Conservation (phyloP, 2,888 invertebrate species). For the Microctonus hyperodae region DNA sequence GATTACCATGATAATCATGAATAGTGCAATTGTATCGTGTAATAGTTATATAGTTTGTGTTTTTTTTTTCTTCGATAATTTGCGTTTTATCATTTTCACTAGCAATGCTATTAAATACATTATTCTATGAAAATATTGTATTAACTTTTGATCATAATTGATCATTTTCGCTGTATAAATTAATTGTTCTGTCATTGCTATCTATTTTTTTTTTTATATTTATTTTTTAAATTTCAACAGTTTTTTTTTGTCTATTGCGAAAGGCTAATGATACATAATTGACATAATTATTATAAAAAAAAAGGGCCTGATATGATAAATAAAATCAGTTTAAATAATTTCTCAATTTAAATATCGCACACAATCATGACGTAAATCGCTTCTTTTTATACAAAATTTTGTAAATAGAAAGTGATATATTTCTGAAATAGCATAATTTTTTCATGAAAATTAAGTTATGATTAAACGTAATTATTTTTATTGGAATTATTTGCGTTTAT, state of each 20-base stretch:
- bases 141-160: not conserved
- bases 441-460: not conserved
- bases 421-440: not conserved
- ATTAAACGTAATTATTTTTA: not conserved
- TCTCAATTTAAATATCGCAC: constrained; percentile 6
- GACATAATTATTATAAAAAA: not conserved
- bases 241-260: not conserved
- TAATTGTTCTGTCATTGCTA: constrained; percentile 1
- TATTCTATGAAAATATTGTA: not conserved
- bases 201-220: not conserved
- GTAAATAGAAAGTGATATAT: not conserved
- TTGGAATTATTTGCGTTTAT: not conserved
- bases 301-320: not conserved
- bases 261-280: not conserved
- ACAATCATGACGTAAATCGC: constrained; percentile 10
- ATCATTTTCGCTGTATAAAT: not conserved
- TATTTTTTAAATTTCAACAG: too few relatives aligned
- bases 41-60: not conserved
- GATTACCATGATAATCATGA: constrained; percentile 45
- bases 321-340: not conserved
- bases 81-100: constrained; percentile 1
- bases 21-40: constrained; percentile 49
- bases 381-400: constrained; percentile 8
- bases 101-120: not conserved
- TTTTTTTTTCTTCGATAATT: constrained; percentile 10